A percentile compares a stretch with the other conserved stretches of the same genome.
Evolutionary conservation across 1,140 invertebrate species (phyloP).

Genomic region (Subanguina moxae): DNA sequence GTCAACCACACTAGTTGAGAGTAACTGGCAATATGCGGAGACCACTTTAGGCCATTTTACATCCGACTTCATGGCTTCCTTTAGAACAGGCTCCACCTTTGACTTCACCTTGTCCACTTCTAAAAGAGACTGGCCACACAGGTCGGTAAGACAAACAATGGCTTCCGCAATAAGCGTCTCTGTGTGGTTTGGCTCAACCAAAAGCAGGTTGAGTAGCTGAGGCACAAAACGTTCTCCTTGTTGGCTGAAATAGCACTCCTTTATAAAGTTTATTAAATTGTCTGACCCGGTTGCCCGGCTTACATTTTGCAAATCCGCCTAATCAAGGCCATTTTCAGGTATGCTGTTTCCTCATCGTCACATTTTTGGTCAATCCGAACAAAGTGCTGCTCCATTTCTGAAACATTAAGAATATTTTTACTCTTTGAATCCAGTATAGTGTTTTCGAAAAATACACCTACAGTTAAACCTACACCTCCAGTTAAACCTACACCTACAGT

Average conservation of each 20-base stretch:
- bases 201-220: background rate
- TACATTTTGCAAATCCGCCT: background rate
- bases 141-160: background rate
- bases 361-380: background rate
- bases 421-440: too few relatives aligned
- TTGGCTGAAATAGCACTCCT: background rate
- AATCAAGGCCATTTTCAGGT: background rate
- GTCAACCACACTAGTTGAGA: conserved; percentile 8
- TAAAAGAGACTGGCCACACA: background rate
- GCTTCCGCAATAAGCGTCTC: background rate
- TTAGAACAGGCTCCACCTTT: background rate
- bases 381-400: background rate
- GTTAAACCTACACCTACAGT: too few relatives aligned
- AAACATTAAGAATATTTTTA: too few relatives aligned
- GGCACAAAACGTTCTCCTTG: conserved; percentile 3
- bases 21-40: background rate
- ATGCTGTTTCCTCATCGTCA: background rate
- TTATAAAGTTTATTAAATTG: background rate
- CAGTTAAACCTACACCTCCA: too few relatives aligned
- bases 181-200: background rate
- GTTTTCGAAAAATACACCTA: too few relatives aligned
- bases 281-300: background rate
- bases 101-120: background rate
- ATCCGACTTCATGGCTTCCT: background rate
- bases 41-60: background rate